Conservation (phyloP, 2,113 vertebrate species). For the Anhinga rufa region DNA sequence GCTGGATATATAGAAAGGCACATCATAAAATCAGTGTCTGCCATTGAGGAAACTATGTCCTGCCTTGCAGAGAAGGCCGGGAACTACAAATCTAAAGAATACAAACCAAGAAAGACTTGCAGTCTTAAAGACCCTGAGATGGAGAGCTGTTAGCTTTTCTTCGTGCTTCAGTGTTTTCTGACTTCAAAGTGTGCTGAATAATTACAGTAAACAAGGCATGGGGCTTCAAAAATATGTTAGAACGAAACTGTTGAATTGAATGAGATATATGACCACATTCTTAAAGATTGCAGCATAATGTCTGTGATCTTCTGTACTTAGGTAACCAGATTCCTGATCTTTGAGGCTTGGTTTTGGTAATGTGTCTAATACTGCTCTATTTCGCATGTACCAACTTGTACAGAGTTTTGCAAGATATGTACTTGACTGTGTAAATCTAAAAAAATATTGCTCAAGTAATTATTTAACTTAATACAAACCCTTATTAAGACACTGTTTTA, state of each 20-base stretch:
- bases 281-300: not conserved
- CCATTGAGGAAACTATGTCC: not conserved
- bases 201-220: not conserved
- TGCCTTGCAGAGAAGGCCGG: not conserved
- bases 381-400: not conserved
- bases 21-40: not conserved
- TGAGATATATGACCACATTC: not conserved
- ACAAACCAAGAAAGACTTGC: not conserved
- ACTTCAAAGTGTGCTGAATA: not conserved
- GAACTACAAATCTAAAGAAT: not conserved
- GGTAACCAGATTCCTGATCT: not conserved
- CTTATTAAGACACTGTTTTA: not conserved
- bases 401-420: not conserved
- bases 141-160: not conserved
- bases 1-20: not conserved
- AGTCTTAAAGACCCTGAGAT: not conserved
- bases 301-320: not conserved
- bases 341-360: not conserved
- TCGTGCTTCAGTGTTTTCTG: not conserved
- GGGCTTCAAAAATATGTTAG: not conserved
- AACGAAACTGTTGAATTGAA: not conserved
- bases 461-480: not conserved
- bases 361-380: not conserved
- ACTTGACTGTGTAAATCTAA: not conserved
- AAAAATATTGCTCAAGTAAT: not conserved